Evolutionary conservation across 2,113 vertebrate species (phyloP), one percentile per base, ranked within the genome.

Genomic region (Theropithecus gelada): DNA sequence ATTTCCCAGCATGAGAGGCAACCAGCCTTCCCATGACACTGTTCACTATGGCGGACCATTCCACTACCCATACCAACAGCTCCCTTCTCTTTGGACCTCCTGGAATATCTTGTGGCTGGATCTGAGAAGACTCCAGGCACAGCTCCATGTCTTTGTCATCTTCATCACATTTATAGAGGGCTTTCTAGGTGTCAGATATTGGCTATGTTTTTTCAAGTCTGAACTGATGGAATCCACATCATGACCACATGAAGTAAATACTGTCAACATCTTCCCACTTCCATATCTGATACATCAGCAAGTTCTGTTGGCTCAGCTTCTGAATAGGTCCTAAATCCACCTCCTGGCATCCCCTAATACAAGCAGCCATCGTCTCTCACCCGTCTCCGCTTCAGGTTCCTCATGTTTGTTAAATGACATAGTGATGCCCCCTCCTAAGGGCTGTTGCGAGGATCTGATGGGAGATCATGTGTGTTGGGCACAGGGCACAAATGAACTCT

Each of bases 21-120:
- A 10, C 12, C 9, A 0, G 14, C 22, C 75, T 23, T 52, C 48
- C 59, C 23, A 4, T 0, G 20, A 20, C 2, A 23, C 5, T 17
- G 12, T 30, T 72, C 35, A 14, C 78, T 23, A 0, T 23, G 17
- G 43, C 0, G 12, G 87, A 61, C 30, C 3, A 25, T 75, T 55
- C 45, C 14, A 40, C 27, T 0, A 9, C 20, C 17, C 17, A 2
- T 0, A 16, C 38, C 22, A 45, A 22, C 6, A 40, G 6, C 55
- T 18, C 27, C 25, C 52, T 64, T 43, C 8, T 50, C 48, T 17
- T 40, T 23, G 32, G 23, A 32, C 20, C 17, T 57, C 32, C 7
- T 2, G 61, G 55, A 38, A 23, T 18, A 45, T 45, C 38, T 27
- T 0, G 0, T 11, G 45, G 45, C 30, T 70, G 85, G 64, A 32